These are phyloP conservation scores for Nymphalis io DNA, from an alignment of 1,140 invertebrate genomes.

Conservation along the genomic window DNA sequence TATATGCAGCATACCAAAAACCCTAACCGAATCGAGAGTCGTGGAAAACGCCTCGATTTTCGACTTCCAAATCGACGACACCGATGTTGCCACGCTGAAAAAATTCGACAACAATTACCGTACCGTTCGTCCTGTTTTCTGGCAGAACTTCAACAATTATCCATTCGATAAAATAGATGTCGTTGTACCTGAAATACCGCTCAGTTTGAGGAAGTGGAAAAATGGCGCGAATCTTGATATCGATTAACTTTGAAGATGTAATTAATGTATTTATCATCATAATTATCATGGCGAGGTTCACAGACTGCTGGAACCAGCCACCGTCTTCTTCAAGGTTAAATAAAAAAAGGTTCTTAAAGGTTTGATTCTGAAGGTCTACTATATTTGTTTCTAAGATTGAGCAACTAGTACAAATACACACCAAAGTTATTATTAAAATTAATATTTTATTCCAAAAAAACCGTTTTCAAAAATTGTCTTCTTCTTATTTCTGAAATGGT, in stretches of 20 bases:
- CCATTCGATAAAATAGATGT: constrained; percentile 57
- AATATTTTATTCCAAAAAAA: no score
- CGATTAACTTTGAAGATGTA: constrained; percentile 38
- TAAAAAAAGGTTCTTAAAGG: no score
- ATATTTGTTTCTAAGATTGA: no score
- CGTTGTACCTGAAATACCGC: constrained; percentile 43
- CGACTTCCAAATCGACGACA: constrained; percentile 84
- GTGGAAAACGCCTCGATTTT: constrained; percentile 87
- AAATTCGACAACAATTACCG: constrained; percentile 37
- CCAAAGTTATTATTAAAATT: no score
- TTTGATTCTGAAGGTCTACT: no score
- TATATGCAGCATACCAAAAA: constrained; percentile 89
- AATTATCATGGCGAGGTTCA: no score
- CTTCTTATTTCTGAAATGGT: no score
- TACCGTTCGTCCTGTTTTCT: constrained; percentile 49
- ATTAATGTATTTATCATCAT: no score
- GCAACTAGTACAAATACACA: no score
- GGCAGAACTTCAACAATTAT: constrained; percentile 56
- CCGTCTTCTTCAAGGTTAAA: no score
- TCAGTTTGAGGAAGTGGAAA: constrained; percentile 50
- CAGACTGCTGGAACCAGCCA: no score
- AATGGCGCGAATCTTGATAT: constrained; percentile 60
- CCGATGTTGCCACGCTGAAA: constrained; percentile 81
- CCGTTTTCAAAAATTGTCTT: no score
- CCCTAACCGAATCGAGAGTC: constrained; percentile 85